Evolutionary conservation across 2,888 invertebrate genomes (phyloP).

Genomic region (Philereme transversata): DNA sequence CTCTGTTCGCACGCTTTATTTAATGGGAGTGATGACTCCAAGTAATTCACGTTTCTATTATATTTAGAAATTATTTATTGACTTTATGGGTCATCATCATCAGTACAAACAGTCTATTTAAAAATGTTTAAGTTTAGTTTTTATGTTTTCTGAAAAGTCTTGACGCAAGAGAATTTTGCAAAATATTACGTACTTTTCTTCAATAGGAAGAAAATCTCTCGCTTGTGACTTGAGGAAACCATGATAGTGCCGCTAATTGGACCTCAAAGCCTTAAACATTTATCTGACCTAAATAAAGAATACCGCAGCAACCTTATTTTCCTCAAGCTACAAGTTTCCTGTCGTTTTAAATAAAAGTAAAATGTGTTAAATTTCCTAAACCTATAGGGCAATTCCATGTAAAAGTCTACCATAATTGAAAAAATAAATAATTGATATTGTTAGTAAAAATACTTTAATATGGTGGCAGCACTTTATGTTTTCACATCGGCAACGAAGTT

Average conservation of each 20-base stretch:
- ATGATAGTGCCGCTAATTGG: not conserved
- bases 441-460: too few species aligned
- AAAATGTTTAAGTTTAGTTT: too few species aligned
- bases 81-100: not conserved
- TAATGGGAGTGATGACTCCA: constrained; percentile 30
- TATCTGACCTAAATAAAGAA: constrained; percentile 24
- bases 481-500: too few species aligned
- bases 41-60: constrained; percentile 3
- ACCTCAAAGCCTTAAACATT: constrained; percentile 11
- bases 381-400: too few species aligned
- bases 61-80: not conserved
- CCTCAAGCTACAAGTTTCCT: constrained; percentile 9
- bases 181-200: not conserved
- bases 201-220: not conserved
- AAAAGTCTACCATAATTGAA: too few species aligned
- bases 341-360: not conserved
- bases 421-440: too few species aligned
- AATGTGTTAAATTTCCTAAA: too few species aligned
- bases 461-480: too few species aligned
- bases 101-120: not conserved
- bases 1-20: constrained; percentile 12
- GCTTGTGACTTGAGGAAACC: not conserved
- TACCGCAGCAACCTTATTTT: constrained; percentile 12
- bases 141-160: too few species aligned
- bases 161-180: too few species aligned